Evolutionary conservation across 35 echinoderm and acorn worm species (phyloP).

Genomic region (Apostichopus japonicus): DNA sequence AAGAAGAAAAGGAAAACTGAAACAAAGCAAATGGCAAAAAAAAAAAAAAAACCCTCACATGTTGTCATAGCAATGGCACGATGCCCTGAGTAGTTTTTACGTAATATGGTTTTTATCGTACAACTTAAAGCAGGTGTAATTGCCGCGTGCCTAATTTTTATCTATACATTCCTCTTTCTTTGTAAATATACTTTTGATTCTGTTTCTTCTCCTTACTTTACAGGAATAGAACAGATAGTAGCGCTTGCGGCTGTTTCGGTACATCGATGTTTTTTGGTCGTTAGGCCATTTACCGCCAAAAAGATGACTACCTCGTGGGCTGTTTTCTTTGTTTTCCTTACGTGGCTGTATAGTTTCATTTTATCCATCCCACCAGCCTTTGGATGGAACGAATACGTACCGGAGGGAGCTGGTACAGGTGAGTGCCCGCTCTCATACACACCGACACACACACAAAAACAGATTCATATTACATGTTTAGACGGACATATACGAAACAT

Average conservation of each 20-base stretch:
- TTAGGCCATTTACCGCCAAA: slow-evolving; percentile 78
- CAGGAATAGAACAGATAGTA: slow-evolving; percentile 79
- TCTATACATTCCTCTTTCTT: too few relatives aligned
- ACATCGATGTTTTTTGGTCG: slow-evolving; percentile 84
- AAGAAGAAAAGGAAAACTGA: too few relatives aligned
- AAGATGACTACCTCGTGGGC: slow-evolving; percentile 74
- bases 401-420: slow-evolving; percentile 90
- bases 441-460: not conserved
- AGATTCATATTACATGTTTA: not conserved
- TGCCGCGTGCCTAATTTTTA: too few relatives aligned
- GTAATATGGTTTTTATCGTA: too few relatives aligned
- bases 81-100: too few relatives aligned
- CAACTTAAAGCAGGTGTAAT: too few relatives aligned
- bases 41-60: too few relatives aligned
- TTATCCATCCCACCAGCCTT: slow-evolving; percentile 73
- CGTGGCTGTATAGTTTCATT: slow-evolving; percentile 79
- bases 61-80: too few relatives aligned
- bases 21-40: too few relatives aligned
- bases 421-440: not conserved
- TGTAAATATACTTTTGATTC: too few relatives aligned
- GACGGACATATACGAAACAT: not conserved
- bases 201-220: not conserved
- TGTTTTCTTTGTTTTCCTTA: slow-evolving; percentile 58
- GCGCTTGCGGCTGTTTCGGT: slow-evolving; percentile 71
- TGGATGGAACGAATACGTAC: slow-evolving; percentile 77